Evolutionary conservation across 2,888 invertebrate genomes (phyloP).

Genomic region (Dryomyza anilis): DNA sequence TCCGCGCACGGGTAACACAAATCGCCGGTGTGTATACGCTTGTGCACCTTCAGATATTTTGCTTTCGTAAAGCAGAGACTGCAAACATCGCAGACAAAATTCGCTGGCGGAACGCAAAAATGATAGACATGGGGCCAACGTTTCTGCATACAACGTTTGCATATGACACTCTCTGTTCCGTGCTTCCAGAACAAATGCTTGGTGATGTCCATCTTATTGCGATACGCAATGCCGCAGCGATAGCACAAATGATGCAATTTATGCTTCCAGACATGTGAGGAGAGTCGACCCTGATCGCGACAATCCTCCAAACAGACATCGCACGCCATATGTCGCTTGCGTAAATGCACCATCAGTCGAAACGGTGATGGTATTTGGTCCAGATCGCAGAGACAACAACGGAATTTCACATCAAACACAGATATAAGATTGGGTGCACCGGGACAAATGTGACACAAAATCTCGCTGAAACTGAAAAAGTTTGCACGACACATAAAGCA

Average conservation of each 20-base stretch:
- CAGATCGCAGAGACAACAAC: slow-evolving; percentile 81
- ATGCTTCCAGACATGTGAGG: slow-evolving; percentile 90
- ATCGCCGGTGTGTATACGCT: slow-evolving; percentile 76
- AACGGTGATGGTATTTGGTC: slow-evolving; percentile 84
- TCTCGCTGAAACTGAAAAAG: slow-evolving; percentile 86
- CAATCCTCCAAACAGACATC: slow-evolving; percentile 86
- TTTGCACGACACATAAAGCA: slow-evolving; percentile 88
- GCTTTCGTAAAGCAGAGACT: slow-evolving; percentile 75
- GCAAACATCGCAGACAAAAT: slow-evolving; percentile 83
- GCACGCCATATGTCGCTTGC: slow-evolving; percentile 83
- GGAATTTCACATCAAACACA: slow-evolving; percentile 69
- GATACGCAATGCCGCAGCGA: slow-evolving; percentile 84
- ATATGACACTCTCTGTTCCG: slow-evolving; percentile 84
- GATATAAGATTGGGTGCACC: slow-evolving; percentile 65
- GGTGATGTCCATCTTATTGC: slow-evolving; percentile 86
- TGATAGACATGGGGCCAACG: slow-evolving; percentile 93
- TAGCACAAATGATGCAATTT: slow-evolving; percentile 86
- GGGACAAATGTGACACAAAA: slow-evolving; percentile 85
- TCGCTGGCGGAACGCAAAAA: slow-evolving; percentile 81
- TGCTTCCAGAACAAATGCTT: slow-evolving; percentile 93
- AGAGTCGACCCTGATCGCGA: slow-evolving; percentile 75
- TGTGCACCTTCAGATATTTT: slow-evolving; percentile 82
- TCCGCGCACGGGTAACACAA: slow-evolving; percentile 75
- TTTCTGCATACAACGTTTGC: slow-evolving; percentile 84
- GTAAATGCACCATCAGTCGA: slow-evolving; percentile 83